Evolutionary conservation across 1,140 invertebrate species (phyloP).

Genomic region (Himalopsyche phryganea): DNA sequence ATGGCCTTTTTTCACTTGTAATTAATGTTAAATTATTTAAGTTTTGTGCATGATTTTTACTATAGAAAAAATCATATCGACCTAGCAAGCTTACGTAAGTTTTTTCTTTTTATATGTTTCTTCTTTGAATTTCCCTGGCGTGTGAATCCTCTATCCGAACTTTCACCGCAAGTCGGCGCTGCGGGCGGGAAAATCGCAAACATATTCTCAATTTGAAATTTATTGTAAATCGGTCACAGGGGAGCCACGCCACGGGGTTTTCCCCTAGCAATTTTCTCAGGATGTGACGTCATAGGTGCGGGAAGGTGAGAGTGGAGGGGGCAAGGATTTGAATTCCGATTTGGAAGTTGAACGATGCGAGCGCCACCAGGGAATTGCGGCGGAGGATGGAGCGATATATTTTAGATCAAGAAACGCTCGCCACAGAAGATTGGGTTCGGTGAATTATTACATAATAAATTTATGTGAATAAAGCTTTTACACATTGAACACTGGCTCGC

Average conservation of each 20-base stretch:
- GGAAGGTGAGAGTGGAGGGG: background rate
- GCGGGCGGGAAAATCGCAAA: constrained; percentile 35
- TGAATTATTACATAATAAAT: too few species aligned
- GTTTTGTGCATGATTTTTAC: too few species aligned
- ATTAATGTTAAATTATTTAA: too few species aligned
- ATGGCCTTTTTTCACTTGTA: too few species aligned
- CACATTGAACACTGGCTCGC: too few species aligned
- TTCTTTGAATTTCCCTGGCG: too few species aligned
- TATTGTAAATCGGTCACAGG: constrained; percentile 36
- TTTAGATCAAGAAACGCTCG: background rate
- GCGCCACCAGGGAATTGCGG: constrained; percentile 32
- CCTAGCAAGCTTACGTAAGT: too few species aligned
- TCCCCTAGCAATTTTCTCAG: constrained; percentile 34
- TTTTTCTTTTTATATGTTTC: too few species aligned
- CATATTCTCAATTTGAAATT: constrained; percentile 37
- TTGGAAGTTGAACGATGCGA: constrained; percentile 35
- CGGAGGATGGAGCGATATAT: constrained; percentile 28
- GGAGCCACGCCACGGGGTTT: constrained; percentile 29
- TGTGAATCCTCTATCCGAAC: background rate
- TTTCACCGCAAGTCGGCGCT: constrained; percentile 27
- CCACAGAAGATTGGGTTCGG: too few species aligned
- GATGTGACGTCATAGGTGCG: constrained; percentile 30
- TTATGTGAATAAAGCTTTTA: too few species aligned
- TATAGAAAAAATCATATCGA: too few species aligned
- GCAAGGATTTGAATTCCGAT: constrained; percentile 35